Conservation (phyloP, 2,888 invertebrate genomes). For the Spodoptera exigua region DNA sequence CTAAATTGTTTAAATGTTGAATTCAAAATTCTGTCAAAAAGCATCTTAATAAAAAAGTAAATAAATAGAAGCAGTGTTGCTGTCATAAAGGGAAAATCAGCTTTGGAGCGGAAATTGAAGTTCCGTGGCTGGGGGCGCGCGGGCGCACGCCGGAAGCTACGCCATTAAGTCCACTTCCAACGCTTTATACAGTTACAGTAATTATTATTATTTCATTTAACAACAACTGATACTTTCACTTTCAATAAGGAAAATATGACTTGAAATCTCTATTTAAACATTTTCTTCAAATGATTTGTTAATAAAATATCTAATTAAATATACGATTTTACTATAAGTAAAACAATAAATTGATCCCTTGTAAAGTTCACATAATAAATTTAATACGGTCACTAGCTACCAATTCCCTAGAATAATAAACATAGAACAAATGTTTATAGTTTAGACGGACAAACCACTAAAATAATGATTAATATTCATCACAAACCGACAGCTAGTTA, state of each 20-base stretch:
- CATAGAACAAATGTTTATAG: constrained; percentile 30
- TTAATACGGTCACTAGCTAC: constrained; percentile 1
- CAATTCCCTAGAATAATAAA: constrained; percentile 29
- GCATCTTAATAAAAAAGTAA: constrained; percentile 62
- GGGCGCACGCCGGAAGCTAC: constrained; percentile 76
- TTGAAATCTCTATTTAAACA: no score
- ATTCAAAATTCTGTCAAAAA: constrained; percentile 63
- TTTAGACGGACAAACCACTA: constrained; percentile 44
- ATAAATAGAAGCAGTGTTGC: constrained; percentile 66
- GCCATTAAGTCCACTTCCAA: constrained; percentile 76
- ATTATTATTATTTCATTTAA: constrained; percentile 68
- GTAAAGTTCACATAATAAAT: background rate
- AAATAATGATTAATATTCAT: constrained; percentile 51
- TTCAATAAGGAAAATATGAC: background rate
- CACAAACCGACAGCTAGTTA: constrained; percentile 33
- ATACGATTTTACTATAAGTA: no score
- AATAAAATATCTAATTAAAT: no score
- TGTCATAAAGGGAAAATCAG: constrained; percentile 80
- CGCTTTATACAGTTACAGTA: constrained; percentile 66
- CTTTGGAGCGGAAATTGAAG: constrained; percentile 83
- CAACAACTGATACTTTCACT: constrained; percentile 44
- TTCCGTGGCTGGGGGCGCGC: constrained; percentile 78
- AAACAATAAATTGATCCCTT: background rate
- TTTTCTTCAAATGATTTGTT: no score
- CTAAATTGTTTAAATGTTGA: constrained; percentile 38